phyloP scores from a whole-genome alignment of 2,797 vertebrate species.

The Pteropus rufus region DNA sequence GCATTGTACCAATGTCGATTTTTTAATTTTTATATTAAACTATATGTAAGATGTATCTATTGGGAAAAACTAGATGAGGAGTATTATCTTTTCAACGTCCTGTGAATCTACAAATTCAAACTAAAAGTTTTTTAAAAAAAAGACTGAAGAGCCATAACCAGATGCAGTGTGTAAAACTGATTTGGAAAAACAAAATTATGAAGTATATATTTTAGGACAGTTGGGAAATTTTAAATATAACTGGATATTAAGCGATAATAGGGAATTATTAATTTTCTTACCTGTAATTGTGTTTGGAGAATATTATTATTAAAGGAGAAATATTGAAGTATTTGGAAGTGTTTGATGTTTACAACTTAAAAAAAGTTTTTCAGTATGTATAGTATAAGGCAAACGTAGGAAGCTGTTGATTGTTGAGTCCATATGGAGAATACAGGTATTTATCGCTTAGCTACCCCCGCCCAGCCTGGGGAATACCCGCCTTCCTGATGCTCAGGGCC shows the following conservation, averaged over 20 bases:
- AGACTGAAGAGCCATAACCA: background rate
- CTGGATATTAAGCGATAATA: background rate
- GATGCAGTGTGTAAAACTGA: background rate
- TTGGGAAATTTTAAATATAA: background rate
- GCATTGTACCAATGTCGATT: background rate
- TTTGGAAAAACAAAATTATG: background rate
- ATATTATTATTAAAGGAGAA: background rate
- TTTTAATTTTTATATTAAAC: background rate
- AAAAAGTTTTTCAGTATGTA: background rate
- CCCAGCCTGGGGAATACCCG: background rate
- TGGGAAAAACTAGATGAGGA: background rate
- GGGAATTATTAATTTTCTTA: slow-evolving; percentile 8
- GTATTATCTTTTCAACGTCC: background rate
- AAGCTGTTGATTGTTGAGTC: background rate
- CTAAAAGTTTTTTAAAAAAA: background rate
- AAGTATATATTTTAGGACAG: background rate
- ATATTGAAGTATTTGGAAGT: background rate
- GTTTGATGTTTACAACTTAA: slow-evolving; percentile 4
- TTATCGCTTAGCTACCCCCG: background rate
- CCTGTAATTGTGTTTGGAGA: background rate
- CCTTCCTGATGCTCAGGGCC: background rate
- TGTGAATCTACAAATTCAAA: background rate
- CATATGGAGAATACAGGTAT: background rate
- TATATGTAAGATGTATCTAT: background rate
- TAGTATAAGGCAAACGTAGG: background rate